Evolutionary conservation across 1,140 invertebrate species (phyloP), one percentile per base, ranked within the genome.

Genomic region (Pogonomyrmex barbatus): DNA sequence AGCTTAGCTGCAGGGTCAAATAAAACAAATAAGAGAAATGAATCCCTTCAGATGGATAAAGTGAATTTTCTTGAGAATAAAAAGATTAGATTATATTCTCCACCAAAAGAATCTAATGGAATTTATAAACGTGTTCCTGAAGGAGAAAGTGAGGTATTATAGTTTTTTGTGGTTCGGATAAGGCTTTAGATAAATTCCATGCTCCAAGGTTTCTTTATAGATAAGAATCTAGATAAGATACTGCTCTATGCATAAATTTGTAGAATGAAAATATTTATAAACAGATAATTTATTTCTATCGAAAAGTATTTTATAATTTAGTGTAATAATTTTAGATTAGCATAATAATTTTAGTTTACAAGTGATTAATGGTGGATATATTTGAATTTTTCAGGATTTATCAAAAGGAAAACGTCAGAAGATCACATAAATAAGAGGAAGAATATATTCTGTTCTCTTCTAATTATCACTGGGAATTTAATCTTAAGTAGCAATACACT

Each of bases 331-430:
- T 24, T 24, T 24, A 75, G 0, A 24, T 56, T 54, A 39, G 5
- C 24, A 58, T 17, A 56, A 10, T 62, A 77, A 62, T 60, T 9
- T 30, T 60, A 54, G 30, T 60, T 47, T 45, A 0, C 17, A 47
- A 50, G 8, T 47, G 4, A 9, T 45, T 50, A 52, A 68, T 2
- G 33, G 9, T 17, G 24, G 3, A 45, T 24, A 8, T 52, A 65
- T 47, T 78, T 73, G 79, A 83, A 62, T 85, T 14, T 88, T 88
- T 45, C 42, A 88, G 62, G 75, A 84, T 45, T 30, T 67, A 62
- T 45, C 87, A 56, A 56, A 17, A 8, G 91, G 71, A 78, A 93
- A 93, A 33, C 88, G 89, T 9, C 91, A 92, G 68, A 93, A 93
- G 58, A 93, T 93, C 68, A 93, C 89, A 24, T 93, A 87, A 91